phyloP scores from a whole-genome alignment of 2,797 vertebrate species.

The Adrianichthys oophorus region DNA sequence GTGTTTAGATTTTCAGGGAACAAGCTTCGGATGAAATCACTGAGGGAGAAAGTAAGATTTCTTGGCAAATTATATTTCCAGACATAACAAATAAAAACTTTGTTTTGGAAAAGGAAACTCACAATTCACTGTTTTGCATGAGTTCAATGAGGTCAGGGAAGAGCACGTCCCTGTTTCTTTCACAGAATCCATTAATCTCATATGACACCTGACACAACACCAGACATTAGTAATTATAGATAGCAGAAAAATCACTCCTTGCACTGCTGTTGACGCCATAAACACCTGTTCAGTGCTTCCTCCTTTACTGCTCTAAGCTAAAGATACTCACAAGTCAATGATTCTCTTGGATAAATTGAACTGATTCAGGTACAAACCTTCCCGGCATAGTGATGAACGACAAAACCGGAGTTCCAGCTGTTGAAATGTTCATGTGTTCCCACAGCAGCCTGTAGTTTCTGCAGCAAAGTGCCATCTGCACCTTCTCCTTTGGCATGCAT shows the following conservation, averaged over 20 bases:
- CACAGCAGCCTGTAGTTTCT: slow-evolving; percentile 91
- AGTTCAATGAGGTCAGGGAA: slow-evolving; percentile 95
- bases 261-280: background rate
- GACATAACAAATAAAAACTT: background rate
- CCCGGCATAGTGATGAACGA: slow-evolving; percentile 96
- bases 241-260: background rate
- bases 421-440: slow-evolving; percentile 95
- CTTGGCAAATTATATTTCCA: background rate
- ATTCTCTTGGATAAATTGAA: slow-evolving; percentile 1
- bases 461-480: slow-evolving; percentile 89
- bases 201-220: slow-evolving; percentile 86
- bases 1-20: slow-evolving; percentile 93
- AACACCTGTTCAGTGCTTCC: no score
- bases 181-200: slow-evolving; percentile 90
- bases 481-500: slow-evolving; percentile 94
- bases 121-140: slow-evolving; percentile 96
- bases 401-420: slow-evolving; percentile 90
- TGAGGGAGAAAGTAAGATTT: slow-evolving; percentile 53
- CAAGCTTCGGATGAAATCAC: slow-evolving; percentile 86
- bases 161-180: slow-evolving; percentile 93
- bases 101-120: slow-evolving; percentile 58
- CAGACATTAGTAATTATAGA: background rate
- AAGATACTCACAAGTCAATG: background rate
- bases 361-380: slow-evolving; percentile 76
- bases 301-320: no score